Evolutionary conservation across 2,797 vertebrate genomes (phyloP), one percentile per base, ranked within the genome.

Genomic region (Typhlichthys eigenmanni): DNA sequence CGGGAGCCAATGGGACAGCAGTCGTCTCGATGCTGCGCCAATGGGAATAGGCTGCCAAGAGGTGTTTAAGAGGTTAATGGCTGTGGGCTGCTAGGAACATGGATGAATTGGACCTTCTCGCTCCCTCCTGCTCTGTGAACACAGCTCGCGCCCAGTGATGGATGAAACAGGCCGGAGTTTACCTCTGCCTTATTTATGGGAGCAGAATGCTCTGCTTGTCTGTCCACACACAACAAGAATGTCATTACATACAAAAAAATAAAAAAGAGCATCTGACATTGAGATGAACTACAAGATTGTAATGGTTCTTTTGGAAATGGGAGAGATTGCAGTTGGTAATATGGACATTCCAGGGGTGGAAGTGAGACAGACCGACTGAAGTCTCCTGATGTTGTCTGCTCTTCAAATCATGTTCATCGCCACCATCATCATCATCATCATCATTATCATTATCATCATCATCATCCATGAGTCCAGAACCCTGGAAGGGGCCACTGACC

Each of bases 171-270:
- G 81, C 85, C 29, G 59, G 75, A 83, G 76, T 59, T 71, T 73
- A 77, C 81, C 79, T 74, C 76, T 5, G 67, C 6, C 66, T 89
- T 88, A 89, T 89, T 91, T 91, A 91, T 89, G 88, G 76, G 74
- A 82, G 78, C 78, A 78, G 82, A 87, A 82, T 68, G 77, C 69
- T 9, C 81, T 80, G 80, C 80, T 66, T 57, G 3, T 83, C 78
- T 72, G 66, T 81, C 72, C 60, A 16, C 80, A 69, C 78, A 82
- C 61, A 14, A 71, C 38, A 47, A 78, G 79, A 85, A 87, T 76
- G 80, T 74, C 64, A 76, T 85, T 84, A 82, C 75, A 78, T 63
- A 43, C 14, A 34, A 13, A 29, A 11, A 11, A 55, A 49, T 13
- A 71, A 59, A 29, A 55, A 51, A 69, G 63, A 56, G 70, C 80